Conservation (phyloP, 2,113 vertebrate species). For the Hydropotes inermis region DNA sequence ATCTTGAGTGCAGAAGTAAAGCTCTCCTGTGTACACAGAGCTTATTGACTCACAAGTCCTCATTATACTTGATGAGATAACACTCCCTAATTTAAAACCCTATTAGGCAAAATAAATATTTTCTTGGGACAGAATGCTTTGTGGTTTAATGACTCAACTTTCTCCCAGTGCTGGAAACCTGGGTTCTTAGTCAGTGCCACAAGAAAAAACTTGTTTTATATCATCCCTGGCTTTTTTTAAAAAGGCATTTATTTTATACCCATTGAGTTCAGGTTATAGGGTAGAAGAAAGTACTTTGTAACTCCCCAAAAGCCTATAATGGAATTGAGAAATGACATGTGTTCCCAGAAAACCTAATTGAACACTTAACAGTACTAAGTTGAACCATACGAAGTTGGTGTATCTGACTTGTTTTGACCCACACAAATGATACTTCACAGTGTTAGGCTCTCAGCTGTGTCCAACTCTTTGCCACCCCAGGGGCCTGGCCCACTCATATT, state of each 20-base stretch:
- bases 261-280: neutral
- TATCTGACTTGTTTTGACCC: constrained; percentile 10
- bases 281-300: neutral
- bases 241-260: neutral
- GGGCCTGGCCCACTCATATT: neutral
- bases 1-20: neutral
- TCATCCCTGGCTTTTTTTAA: neutral
- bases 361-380: neutral
- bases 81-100: constrained; percentile 58
- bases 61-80: neutral
- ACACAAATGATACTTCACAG: neutral
- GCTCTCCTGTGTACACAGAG: neutral
- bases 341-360: neutral
- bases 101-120: constrained; percentile 59
- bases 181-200: neutral
- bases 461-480: neutral
- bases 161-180: neutral
- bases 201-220: constrained; percentile 62
- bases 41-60: constrained; percentile 52
- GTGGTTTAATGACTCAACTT: constrained; percentile 68
- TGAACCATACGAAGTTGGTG: neutral
- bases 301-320: neutral
- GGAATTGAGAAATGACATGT: constrained; percentile 8
- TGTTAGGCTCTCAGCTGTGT: neutral
- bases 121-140: constrained; percentile 59